Percentiles rank a stretch among this genome's conserved stretches.
Conservation (phyloP, 2,797 vertebrate genomes). For the Clarias pachynema region DNA sequence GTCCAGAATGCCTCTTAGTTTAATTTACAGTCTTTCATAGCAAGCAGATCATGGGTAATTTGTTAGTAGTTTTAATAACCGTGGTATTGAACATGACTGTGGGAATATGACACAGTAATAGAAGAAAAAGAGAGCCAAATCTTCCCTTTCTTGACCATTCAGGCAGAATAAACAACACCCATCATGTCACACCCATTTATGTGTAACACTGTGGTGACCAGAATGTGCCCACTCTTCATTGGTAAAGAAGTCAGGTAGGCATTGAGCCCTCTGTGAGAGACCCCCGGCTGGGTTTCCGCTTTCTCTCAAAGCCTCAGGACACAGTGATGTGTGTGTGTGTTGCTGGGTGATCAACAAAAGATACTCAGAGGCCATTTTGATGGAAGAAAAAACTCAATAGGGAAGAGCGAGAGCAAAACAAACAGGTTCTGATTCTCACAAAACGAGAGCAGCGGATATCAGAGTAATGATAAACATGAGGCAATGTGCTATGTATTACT, state of each 20-base stretch:
- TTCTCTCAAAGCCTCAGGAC: conserved; percentile 72
- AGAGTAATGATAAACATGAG: conserved; percentile 21
- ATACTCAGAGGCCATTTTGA: conserved; percentile 72
- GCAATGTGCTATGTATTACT: conserved; percentile 17
- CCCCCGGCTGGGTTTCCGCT: conserved; percentile 72
- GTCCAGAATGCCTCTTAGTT: conserved; percentile 17
- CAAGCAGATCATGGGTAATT: conserved; percentile 29
- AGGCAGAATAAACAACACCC: conserved; percentile 65
- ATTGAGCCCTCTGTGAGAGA: conserved; percentile 72
- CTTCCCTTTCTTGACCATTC: conserved; percentile 56
- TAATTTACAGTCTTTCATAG: conserved; percentile 20
- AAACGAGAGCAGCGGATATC: conserved; percentile 39
- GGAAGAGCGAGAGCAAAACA: conserved; percentile 72
- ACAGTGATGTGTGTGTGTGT: conserved; percentile 78
- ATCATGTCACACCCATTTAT: conserved; percentile 75
- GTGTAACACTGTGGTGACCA: conserved; percentile 67
- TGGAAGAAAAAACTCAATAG: conserved; percentile 57
- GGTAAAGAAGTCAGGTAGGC: conserved; percentile 80
- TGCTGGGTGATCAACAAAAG: conserved; percentile 75
- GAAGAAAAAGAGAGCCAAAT: conserved; percentile 52
- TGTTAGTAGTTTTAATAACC: conserved; percentile 22
- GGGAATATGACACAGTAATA: conserved; percentile 47
- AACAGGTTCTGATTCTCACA: conserved; percentile 68
- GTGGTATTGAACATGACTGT: conserved; percentile 30
- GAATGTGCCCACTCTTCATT: conserved; percentile 74